A percentile compares a stretch with the other conserved stretches of the same genome.
Conservation (phyloP, 30 jellyfish, hydroid and myxozoan genomes). For the Chrysaora quinquecirrha region DNA sequence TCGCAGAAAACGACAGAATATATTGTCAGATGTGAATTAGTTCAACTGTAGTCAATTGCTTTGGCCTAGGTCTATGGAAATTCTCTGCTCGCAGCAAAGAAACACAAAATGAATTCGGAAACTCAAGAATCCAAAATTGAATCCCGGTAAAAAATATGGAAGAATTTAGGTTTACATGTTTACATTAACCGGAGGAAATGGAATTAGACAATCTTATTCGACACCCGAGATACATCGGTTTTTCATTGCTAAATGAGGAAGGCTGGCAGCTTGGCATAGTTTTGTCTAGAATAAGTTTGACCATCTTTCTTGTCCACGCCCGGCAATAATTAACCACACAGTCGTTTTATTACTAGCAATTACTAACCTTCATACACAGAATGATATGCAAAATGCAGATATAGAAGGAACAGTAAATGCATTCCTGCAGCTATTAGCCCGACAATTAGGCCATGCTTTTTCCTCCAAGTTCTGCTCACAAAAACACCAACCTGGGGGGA, state of each 20-base stretch:
- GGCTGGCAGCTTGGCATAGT: no score
- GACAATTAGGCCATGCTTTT: conserved; percentile 80
- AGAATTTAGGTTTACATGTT: no score
- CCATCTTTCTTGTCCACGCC: not conserved
- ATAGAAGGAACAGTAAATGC: conserved; percentile 76
- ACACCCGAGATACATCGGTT: no score
- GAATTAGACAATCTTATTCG: no score
- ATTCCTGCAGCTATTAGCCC: conserved; percentile 78
- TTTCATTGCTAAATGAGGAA: no score
- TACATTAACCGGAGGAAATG: no score
- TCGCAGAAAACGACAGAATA: not conserved
- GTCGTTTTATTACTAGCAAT: not conserved
- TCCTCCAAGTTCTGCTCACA: conserved; percentile 97
- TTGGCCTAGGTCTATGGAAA: not conserved
- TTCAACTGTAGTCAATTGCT: not conserved
- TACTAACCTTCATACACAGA: conserved; percentile 82
- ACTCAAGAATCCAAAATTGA: no score
- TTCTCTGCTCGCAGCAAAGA: no score
- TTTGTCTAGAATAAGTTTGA: not conserved
- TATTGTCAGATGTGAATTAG: not conserved
- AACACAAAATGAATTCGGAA: no score
- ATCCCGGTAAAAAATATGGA: no score
- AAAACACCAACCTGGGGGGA: conserved; percentile 79
- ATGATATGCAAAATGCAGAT: conserved; percentile 94
- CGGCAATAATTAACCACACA: not conserved